Conservation (phyloP, 2,113 vertebrate genomes). For the Phalacrocorax carbo region DNA sequence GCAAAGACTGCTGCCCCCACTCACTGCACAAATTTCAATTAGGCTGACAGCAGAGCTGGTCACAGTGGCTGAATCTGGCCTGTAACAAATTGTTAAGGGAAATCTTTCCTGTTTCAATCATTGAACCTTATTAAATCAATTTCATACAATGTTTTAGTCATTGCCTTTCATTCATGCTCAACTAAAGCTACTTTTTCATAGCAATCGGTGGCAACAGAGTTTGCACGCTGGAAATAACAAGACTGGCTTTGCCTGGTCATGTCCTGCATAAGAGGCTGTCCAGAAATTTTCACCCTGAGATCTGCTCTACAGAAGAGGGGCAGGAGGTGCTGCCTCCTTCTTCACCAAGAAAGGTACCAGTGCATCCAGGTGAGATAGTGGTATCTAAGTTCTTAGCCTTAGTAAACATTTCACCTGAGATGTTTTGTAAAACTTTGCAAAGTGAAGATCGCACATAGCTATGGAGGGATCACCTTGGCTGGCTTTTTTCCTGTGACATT, state of each 20-base stretch:
- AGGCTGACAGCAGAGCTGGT: conserved; percentile 10
- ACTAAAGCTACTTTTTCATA: background rate
- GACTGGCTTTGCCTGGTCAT: background rate
- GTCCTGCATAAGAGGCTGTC: background rate
- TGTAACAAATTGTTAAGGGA: conserved; percentile 24
- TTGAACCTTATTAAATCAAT: conserved; percentile 38
- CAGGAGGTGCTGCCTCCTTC: background rate
- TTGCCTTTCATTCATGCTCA: background rate
- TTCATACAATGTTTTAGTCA: conserved; percentile 17
- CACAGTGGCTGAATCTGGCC: conserved; percentile 29
- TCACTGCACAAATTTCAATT: background rate
- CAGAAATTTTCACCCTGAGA: background rate
- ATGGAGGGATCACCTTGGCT: background rate
- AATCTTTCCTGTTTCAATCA: conserved; percentile 35
- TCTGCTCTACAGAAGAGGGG: background rate
- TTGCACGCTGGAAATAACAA: background rate
- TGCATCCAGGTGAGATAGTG: background rate
- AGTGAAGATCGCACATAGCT: background rate
- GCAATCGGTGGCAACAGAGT: background rate
- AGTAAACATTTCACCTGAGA: background rate
- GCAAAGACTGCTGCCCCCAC: background rate
- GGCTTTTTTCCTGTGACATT: background rate
- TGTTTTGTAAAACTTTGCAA: background rate
- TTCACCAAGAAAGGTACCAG: background rate
- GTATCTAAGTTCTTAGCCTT: background rate